Evolutionary conservation across 2,113 vertebrate species (phyloP).

Genomic region (Myrmecobius fasciatus): DNA sequence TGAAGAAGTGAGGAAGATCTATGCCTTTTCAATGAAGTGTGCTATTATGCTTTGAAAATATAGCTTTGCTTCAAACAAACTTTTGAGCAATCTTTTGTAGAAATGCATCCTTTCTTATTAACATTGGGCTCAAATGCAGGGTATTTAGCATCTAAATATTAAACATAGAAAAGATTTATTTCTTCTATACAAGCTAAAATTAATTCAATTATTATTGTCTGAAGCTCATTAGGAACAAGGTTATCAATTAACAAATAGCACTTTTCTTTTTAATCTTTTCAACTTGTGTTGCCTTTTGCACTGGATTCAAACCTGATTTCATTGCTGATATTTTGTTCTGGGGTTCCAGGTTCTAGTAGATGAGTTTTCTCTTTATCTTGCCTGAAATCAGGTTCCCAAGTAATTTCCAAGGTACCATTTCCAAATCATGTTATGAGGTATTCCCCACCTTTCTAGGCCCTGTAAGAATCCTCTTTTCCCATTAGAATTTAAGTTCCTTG

Average conservation of each 20-base stretch:
- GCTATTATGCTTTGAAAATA: slow-evolving; percentile 56
- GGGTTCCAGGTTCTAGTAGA: background rate
- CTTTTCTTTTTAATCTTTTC: slow-evolving; percentile 58
- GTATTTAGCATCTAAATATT: background rate
- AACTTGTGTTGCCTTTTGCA: background rate
- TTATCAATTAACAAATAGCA: slow-evolving; percentile 46
- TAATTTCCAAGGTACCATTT: background rate
- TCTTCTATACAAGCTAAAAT: slow-evolving; percentile 22
- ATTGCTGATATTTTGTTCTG: background rate
- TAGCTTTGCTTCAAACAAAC: background rate
- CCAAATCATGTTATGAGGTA: background rate
- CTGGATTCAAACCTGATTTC: slow-evolving; percentile 32
- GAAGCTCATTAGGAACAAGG: slow-evolving; percentile 31
- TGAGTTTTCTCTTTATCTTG: background rate
- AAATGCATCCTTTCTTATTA: slow-evolving; percentile 15
- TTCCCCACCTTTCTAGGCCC: background rate
- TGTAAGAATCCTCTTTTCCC: background rate
- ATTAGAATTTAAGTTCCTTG: background rate
- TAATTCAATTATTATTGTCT: slow-evolving; percentile 19
- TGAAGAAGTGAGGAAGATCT: slow-evolving; percentile 76
- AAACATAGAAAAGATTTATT: slow-evolving; percentile 4
- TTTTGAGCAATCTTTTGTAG: slow-evolving; percentile 31
- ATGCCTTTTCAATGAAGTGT: slow-evolving; percentile 43
- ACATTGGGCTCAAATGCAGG: background rate
- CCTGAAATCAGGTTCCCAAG: background rate